These are phyloP conservation scores for Coleophora flavipennella DNA, from an alignment of 2,888 invertebrate species.

Conservation along the genomic window DNA sequence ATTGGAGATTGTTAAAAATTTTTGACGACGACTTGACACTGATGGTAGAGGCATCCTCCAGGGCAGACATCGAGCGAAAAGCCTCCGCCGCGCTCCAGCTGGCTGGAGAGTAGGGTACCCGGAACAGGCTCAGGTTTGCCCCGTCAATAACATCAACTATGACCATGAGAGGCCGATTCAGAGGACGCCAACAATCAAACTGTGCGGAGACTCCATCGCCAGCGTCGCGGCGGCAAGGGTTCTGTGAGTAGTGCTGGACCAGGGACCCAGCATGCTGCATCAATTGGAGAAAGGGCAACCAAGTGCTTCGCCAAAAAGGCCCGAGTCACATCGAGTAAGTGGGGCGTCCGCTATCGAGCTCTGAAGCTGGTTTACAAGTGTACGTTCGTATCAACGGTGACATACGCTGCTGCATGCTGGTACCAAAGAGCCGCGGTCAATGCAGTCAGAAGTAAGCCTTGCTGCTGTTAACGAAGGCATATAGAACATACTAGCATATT, in stretches of 20 bases:
- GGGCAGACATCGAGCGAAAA: not conserved
- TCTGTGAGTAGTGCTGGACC: not conserved
- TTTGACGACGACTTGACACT: too few relatives aligned
- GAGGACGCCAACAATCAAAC: not conserved
- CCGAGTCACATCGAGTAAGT: not conserved
- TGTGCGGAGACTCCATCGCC: not conserved
- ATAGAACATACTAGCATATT: not conserved
- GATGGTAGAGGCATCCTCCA: not conserved
- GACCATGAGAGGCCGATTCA: not conserved
- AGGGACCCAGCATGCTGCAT: not conserved
- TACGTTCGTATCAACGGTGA: not conserved
- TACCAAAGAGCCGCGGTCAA: not conserved
- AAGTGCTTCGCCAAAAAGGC: too few relatives aligned
- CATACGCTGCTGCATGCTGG: not conserved
- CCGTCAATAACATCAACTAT: not conserved
- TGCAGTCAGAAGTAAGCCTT: not conserved
- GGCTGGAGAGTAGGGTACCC: not conserved
- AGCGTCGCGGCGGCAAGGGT: not conserved
- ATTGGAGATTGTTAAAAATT: too few relatives aligned
- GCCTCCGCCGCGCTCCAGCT: not conserved
- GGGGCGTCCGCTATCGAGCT: not conserved
- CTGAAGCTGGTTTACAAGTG: not conserved
- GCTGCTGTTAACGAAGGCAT: not conserved
- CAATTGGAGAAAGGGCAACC: too few relatives aligned
- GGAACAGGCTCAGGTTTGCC: not conserved